A percentile compares a stretch with the other conserved stretches of the same genome.
Evolutionary conservation across 2,113 vertebrate species (phyloP).

Genomic region (Otis tarda): DNA sequence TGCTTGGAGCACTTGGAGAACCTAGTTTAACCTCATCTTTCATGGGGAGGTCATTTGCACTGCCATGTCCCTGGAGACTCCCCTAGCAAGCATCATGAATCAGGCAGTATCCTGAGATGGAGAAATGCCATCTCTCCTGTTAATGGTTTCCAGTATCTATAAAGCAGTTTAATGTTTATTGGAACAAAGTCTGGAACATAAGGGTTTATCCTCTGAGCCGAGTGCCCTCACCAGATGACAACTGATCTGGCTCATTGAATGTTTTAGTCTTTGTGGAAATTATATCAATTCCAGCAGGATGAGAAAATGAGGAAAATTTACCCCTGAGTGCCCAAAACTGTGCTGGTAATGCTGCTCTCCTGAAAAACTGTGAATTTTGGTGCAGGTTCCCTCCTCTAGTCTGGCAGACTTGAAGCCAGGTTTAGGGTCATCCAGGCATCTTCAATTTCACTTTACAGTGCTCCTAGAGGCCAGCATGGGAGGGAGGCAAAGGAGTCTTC

Average conservation of each 20-base stretch:
- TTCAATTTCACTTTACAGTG: not conserved
- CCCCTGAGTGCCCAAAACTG: not conserved
- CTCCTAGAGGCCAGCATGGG: not conserved
- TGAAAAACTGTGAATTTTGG: not conserved
- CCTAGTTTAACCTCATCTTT: not conserved
- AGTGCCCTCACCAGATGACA: slow-evolving; percentile 55
- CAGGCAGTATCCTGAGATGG: not conserved
- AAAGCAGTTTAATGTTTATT: slow-evolving; percentile 43
- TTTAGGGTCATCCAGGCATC: not conserved
- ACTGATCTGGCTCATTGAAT: slow-evolving; percentile 32
- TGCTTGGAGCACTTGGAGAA: not conserved
- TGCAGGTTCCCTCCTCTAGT: not conserved
- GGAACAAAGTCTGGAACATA: slow-evolving; percentile 52
- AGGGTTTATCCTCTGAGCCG: not conserved
- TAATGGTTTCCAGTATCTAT: slow-evolving; percentile 22
- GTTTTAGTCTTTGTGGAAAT: slow-evolving; percentile 45
- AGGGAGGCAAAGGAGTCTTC: rapidly evolving
- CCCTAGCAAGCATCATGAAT: not conserved
- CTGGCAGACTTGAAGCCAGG: not conserved
- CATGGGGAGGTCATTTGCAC: not conserved
- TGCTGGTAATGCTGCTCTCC: not conserved
- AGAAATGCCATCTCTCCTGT: not conserved
- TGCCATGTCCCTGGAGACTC: not conserved
- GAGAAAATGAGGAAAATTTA: slow-evolving; percentile 1
- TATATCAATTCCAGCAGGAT: slow-evolving; percentile 1